phyloP scores from a whole-genome alignment of 2,797 vertebrate species.

The Thalassophryne amazonica region DNA sequence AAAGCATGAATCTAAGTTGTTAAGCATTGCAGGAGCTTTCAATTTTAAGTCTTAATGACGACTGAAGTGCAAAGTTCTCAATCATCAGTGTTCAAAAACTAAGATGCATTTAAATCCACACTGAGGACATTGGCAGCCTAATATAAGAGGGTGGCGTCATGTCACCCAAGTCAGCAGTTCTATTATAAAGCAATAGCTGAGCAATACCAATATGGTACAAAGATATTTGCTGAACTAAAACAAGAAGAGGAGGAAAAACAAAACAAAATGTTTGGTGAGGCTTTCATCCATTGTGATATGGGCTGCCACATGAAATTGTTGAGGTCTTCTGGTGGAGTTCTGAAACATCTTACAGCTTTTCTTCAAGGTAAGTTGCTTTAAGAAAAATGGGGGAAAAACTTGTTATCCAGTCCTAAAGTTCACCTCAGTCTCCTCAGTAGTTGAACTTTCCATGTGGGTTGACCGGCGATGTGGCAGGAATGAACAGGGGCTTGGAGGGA shows the following conservation, averaged over 20 bases:
- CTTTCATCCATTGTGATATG: conserved; percentile 65
- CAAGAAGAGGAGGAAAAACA: conserved; percentile 39
- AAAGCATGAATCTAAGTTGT: conserved; percentile 69
- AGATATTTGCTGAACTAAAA: conserved; percentile 76
- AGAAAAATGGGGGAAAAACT: conserved; percentile 24
- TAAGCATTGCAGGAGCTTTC: conserved; percentile 62
- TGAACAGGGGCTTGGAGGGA: conserved; percentile 78
- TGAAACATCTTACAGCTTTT: conserved; percentile 35
- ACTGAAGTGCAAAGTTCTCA: conserved; percentile 52
- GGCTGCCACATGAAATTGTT: conserved; percentile 46
- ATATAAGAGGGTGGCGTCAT: conserved; percentile 62
- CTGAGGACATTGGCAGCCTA: conserved; percentile 76
- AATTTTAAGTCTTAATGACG: conserved; percentile 53
- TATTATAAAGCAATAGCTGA: conserved; percentile 77
- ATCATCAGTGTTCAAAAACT: conserved; percentile 49
- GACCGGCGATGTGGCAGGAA: conserved; percentile 80
- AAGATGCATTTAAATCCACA: conserved; percentile 75
- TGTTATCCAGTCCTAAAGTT: conserved; percentile 41
- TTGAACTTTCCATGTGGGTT: conserved; percentile 82
- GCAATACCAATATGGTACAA: conserved; percentile 90
- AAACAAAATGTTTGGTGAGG: conserved; percentile 73
- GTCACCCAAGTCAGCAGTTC: conserved; percentile 69
- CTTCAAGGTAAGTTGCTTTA: conserved; percentile 40
- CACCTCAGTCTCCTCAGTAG: conserved; percentile 74
- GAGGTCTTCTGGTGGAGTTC: conserved; percentile 32